These are phyloP conservation scores for Stratiolaelaps scimitus DNA, from an alignment of 1,140 invertebrate genomes.

Conservation along the genomic window DNA sequence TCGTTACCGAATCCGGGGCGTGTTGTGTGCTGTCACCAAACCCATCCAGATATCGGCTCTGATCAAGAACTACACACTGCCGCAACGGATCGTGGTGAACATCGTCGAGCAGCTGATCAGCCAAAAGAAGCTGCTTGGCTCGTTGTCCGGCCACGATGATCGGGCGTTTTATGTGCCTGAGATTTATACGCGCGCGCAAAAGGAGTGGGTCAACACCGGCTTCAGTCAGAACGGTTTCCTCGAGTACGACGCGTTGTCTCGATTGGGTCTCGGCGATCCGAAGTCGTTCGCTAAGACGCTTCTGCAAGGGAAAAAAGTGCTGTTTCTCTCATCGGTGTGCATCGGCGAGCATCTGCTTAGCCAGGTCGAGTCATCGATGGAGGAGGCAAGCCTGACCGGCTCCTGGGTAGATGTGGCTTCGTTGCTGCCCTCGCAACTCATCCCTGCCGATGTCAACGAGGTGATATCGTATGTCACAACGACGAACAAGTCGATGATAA, in stretches of 20 bases:
- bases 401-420: constrained; percentile 61
- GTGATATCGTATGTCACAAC: constrained; percentile 33
- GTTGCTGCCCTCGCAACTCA: constrained; percentile 37
- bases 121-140: constrained; percentile 57
- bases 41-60: constrained; percentile 68
- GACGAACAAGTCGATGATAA: constrained; percentile 32
- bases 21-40: constrained; percentile 68
- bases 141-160: constrained; percentile 50
- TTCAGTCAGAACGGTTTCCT: constrained; percentile 82
- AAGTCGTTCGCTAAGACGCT: constrained; percentile 62
- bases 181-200: constrained; percentile 70
- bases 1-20: constrained; percentile 69
- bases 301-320: constrained; percentile 52
- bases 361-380: constrained; percentile 65
- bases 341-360: constrained; percentile 59
- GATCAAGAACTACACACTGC: constrained; percentile 61
- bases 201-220: constrained; percentile 79
- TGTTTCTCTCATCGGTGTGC: constrained; percentile 55
- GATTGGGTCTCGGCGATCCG: constrained; percentile 74
- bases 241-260: constrained; percentile 77
- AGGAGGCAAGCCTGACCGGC: constrained; percentile 61
- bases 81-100: constrained; percentile 36
- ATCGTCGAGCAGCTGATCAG: constrained; percentile 54
- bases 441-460: constrained; percentile 34
- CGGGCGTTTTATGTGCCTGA: constrained; percentile 73